Evolutionary conservation across 1,140 invertebrate species (phyloP).

Genomic region (Rhopalosiphum padi): DNA sequence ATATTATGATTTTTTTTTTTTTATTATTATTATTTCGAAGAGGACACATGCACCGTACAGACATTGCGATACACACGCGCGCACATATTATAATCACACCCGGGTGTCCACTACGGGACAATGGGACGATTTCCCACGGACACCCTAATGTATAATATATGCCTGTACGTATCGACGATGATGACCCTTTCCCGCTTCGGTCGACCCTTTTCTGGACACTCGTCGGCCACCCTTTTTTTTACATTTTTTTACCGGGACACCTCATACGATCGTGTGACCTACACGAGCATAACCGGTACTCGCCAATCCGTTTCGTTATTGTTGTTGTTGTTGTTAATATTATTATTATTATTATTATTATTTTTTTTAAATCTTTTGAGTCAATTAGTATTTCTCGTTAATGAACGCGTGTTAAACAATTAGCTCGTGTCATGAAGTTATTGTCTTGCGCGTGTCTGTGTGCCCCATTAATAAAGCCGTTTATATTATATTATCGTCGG

Average conservation of each 20-base stretch:
- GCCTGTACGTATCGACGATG: not conserved
- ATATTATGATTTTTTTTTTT: not conserved
- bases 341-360: not conserved
- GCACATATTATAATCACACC: not conserved
- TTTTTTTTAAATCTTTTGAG: not conserved
- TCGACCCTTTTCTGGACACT: slow-evolving; percentile 13
- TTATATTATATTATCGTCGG: not conserved
- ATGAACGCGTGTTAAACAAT: not conserved
- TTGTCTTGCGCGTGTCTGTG: not conserved
- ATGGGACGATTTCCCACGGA: slow-evolving; percentile 39
- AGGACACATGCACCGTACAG: not conserved
- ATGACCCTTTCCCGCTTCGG: not conserved
- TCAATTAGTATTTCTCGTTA: not conserved
- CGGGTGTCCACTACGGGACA: slow-evolving; percentile 28
- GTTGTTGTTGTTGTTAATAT: not conserved
- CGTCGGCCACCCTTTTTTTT: not conserved
- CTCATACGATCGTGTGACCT: slow-evolving; percentile 9
- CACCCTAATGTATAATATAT: not conserved
- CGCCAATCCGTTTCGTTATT: not conserved
- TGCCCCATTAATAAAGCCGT: not conserved
- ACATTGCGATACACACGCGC: slow-evolving; percentile 24
- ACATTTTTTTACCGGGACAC: not conserved
- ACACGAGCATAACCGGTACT: slow-evolving; percentile 13
- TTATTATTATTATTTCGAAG: not conserved
- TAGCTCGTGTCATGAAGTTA: not conserved